Base-by-base conservation (phyloP, 2,888 invertebrate genomes). In the Cryptocephalus primarius region DNA sequence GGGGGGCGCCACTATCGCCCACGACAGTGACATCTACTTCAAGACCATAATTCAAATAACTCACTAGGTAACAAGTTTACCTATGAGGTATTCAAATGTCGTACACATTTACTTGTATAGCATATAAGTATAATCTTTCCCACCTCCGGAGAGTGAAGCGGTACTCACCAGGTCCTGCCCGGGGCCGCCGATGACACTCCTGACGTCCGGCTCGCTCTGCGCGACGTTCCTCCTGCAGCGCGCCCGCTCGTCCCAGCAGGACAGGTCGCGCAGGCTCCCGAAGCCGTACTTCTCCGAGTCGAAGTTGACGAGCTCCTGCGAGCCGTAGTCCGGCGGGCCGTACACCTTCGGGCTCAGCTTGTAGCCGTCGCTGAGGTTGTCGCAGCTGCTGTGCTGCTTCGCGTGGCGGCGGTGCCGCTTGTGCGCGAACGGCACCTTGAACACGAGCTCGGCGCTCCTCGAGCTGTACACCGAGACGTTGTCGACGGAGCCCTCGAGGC, bases 281-380 rank as follows among this genome's bases (percentile, higher is more conserved):
- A 79, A 82, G 11, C 71, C 69, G 46, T 58, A 60, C 42, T 64
- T 65, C 43, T 67, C 66, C 22, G 55, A 55, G 31, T 66, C 64
- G 40, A 62, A 56, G 47, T 60, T 67, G 55, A 58, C 65, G 44
- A 65, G 55, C 54, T 70, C 66, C 48, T 69, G 69, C 47, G 64
- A 67, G 56, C 68, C 67, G 38, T 62, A 61, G 52, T 66, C 67
- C 0, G 76, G 65, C 4, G 73, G 57, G n/a, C 74, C 73, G 60
- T 79, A 82, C 32, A 80, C 81, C 69, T 83, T 83, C 0, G 82
- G 80, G 59, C 82, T 82, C 11, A 82, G 67, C 61, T 81, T 81
- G 53, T 77, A 73, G 46, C 64, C 65, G 42, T 68, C 52, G 42
- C 66, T 59, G 42, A 67, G 55, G 55, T 65, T 63, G 46, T 69